A percentile compares a stretch with the other conserved stretches of the same genome.
Conservation (phyloP, 2,888 invertebrate genomes). For the Bombylius major region DNA sequence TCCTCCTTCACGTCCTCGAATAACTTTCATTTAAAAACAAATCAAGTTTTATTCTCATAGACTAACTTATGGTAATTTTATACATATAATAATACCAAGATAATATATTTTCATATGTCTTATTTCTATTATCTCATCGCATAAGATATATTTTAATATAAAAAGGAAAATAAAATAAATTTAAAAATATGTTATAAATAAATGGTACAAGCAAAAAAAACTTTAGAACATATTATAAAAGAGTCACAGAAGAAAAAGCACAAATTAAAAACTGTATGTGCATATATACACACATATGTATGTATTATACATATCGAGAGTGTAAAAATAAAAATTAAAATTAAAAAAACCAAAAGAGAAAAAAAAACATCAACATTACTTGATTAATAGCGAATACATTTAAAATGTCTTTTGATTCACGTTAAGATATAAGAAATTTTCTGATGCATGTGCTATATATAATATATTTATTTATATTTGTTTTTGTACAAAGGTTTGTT, state of each 20-base stretch:
- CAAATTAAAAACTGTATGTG: background rate
- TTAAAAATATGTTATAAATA: too few species aligned
- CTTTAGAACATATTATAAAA: too few species aligned
- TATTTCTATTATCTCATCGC: background rate
- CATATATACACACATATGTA: too few species aligned
- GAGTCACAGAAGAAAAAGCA: too few species aligned
- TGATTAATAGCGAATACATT: slow-evolving; percentile 8
- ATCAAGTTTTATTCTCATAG: too few species aligned
- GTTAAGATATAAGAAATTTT: slow-evolving; percentile 5
- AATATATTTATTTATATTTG: background rate
- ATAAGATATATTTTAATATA: too few species aligned
- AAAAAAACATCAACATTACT: background rate
- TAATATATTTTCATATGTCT: background rate
- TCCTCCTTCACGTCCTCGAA: too few species aligned
- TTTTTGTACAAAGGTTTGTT: slow-evolving; percentile 4
- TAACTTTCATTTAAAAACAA: too few species aligned
- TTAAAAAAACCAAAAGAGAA: background rate
- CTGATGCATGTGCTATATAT: background rate
- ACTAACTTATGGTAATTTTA: background rate
- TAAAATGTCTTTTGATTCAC: slow-evolving; percentile 6
- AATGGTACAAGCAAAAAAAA: too few species aligned
- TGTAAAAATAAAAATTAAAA: too few species aligned
- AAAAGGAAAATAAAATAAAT: too few species aligned
- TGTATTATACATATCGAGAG: too few species aligned
- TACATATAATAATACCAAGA: background rate